Conservation (phyloP, 53 echinoderm and acorn worm genomes). For the Astropecten irregularis region DNA sequence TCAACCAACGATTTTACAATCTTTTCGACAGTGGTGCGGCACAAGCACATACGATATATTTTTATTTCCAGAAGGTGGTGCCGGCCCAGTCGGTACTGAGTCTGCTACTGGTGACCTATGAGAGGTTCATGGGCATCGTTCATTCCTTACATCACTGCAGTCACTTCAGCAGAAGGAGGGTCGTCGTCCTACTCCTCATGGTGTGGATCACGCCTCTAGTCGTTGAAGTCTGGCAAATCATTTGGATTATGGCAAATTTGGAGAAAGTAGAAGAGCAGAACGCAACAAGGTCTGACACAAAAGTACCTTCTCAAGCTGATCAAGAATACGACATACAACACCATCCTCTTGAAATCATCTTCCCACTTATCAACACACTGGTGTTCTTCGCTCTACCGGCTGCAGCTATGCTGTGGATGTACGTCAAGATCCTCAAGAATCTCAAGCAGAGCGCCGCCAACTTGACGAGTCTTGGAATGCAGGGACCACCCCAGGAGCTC, state of each 20-base stretch:
- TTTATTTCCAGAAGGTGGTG: neutral
- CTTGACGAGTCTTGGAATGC: neutral
- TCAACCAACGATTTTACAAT: too few species aligned
- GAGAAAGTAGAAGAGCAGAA: neutral
- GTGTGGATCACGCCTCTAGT: neutral
- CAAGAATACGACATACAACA: too few species aligned
- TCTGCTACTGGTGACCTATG: constrained; percentile 5
- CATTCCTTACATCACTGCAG: neutral
- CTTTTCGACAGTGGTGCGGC: too few species aligned
- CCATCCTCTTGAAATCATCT: neutral
- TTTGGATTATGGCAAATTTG: neutral
- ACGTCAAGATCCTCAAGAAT: constrained; percentile 18
- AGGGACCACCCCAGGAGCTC: neutral
- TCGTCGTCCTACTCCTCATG: neutral
- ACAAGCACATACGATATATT: neutral
- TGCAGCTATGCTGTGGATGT: neutral
- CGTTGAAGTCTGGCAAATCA: neutral
- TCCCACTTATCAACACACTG: neutral
- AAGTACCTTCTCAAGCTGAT: too few species aligned
- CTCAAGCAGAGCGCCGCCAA: constrained; percentile 11
- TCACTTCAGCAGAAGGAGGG: neutral
- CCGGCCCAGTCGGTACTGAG: neutral
- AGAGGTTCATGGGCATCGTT: constrained; percentile 4
- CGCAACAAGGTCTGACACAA: too few species aligned
- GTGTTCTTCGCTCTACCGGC: neutral